Evolutionary conservation across 2,113 vertebrate species (phyloP).

Genomic region (Ellobius talpinus): DNA sequence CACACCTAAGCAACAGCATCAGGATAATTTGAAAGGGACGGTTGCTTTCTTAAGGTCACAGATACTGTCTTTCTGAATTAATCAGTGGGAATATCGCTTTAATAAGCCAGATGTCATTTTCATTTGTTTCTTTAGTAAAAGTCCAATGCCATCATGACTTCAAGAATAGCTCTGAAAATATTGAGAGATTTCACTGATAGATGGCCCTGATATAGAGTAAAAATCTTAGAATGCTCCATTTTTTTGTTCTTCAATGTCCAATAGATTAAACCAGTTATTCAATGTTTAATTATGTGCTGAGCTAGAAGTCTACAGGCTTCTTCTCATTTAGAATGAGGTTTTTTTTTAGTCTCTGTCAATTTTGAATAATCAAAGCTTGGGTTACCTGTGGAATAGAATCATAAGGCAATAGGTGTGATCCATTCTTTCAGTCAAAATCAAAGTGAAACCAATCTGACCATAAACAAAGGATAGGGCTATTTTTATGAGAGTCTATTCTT

Average conservation of each 20-base stretch:
- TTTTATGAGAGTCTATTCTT: not conserved
- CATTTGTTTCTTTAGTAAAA: slow-evolving; percentile 29
- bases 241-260: not conserved
- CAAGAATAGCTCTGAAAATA: not conserved
- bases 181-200: not conserved
- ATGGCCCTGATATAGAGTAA: not conserved
- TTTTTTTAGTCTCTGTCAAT: not conserved
- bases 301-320: slow-evolving; percentile 12
- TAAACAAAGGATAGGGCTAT: not conserved
- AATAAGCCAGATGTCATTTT: slow-evolving; percentile 21
- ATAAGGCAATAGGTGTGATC: not conserved
- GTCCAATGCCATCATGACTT: not conserved
- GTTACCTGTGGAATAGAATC: not conserved
- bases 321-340: not conserved
- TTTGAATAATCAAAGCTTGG: not conserved
- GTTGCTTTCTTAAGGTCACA: slow-evolving; percentile 19
- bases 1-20: slow-evolving; percentile 32
- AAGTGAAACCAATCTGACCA: not conserved
- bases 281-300: slow-evolving; percentile 58
- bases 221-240: not conserved
- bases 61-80: slow-evolving; percentile 3
- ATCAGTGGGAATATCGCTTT: not conserved
- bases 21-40: slow-evolving; percentile 1
- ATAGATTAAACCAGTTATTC: slow-evolving; percentile 36
- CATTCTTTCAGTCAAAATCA: not conserved